A percentile compares a stretch with the other conserved stretches of the same genome.
Evolutionary conservation across 2,888 invertebrate species (phyloP).

Genomic region (Cremastobaeus sp.): DNA sequence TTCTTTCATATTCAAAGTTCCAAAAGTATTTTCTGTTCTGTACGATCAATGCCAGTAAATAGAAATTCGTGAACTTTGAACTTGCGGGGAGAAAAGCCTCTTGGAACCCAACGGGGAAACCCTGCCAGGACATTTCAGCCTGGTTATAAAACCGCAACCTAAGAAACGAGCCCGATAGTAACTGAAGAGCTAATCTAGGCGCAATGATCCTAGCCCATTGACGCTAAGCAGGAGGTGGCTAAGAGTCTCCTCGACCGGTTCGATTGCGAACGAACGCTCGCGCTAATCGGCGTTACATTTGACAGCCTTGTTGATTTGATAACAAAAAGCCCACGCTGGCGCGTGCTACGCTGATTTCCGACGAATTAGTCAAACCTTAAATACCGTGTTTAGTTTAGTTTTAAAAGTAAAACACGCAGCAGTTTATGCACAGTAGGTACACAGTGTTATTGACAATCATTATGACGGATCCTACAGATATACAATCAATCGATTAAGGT

Average conservation of each 20-base stretch:
- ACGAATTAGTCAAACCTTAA: slow-evolving; percentile 30
- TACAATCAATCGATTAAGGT: slow-evolving; percentile 71
- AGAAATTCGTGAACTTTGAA: no score
- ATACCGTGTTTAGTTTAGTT: slow-evolving; percentile 14
- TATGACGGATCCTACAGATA: slow-evolving; percentile 70
- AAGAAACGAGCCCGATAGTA: no score
- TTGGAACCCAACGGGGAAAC: no score
- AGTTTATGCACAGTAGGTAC: slow-evolving; percentile 65
- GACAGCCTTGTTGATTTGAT: slow-evolving; percentile 47
- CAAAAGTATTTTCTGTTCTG: no score
- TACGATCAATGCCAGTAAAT: no score
- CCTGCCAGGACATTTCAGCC: no score
- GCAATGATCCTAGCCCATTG: no score
- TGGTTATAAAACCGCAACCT: no score
- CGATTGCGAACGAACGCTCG: slow-evolving; percentile 34
- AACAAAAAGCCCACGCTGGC: slow-evolving; percentile 50
- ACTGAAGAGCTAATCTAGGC: no score
- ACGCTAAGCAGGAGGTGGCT: no score
- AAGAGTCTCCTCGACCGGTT: slow-evolving; percentile 36
- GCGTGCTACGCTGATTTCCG: slow-evolving; percentile 31
- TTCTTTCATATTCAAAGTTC: no score
- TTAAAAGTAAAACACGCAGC: slow-evolving; percentile 32
- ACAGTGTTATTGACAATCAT: slow-evolving; percentile 73
- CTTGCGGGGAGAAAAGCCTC: no score
- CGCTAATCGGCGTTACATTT: slow-evolving; percentile 54